Conservation (phyloP, 2,888 invertebrate genomes). For the Brassicogethes aeneus region DNA sequence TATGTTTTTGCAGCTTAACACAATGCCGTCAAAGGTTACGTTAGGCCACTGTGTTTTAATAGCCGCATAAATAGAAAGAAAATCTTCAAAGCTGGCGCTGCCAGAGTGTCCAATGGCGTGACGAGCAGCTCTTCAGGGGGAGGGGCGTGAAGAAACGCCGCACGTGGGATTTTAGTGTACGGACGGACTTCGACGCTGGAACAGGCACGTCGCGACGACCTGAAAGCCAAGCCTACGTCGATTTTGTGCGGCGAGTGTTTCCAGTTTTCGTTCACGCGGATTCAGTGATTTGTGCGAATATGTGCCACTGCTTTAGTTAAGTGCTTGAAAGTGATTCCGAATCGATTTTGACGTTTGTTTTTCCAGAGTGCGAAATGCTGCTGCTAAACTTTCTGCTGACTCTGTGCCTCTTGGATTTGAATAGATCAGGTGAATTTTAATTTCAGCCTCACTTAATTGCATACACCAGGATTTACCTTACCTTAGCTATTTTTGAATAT, state of each 20-base stretch:
- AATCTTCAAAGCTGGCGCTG: not conserved
- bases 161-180: not conserved
- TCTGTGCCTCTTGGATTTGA: not conserved
- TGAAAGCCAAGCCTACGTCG: no score
- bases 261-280: no score
- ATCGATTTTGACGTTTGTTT: not conserved
- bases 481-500: no score
- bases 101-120: not conserved
- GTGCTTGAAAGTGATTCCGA: not conserved
- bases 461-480: no score
- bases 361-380: not conserved
- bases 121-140: not conserved
- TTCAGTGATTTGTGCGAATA: no score
- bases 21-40: not conserved
- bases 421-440: not conserved
- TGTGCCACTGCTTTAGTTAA: not conserved
- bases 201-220: not conserved
- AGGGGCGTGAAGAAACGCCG: not conserved
- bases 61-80: not conserved
- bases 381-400: not conserved
- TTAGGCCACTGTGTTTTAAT: slow-evolving; percentile 1
- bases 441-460: no score
- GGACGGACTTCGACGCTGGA: not conserved
- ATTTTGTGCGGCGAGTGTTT: not conserved
- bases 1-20: not conserved